Percentiles rank a stretch among this genome's conserved stretches.
Evolutionary conservation across 1,140 invertebrate species (phyloP).

Genomic region (Reticulitermes speratus): DNA sequence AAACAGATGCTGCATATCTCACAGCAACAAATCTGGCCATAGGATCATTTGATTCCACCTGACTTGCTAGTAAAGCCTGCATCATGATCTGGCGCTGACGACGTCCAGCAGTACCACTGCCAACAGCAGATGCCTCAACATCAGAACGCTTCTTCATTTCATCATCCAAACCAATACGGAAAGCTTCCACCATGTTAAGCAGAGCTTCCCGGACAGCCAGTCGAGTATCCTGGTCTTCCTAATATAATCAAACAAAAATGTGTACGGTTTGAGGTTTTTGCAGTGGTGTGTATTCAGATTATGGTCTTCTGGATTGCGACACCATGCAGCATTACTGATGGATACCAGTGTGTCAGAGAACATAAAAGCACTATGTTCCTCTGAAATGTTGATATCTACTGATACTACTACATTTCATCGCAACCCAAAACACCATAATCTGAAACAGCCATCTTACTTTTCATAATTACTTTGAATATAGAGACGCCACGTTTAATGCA

Average conservation of each 20-base stretch:
- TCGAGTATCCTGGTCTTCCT: constrained; percentile 57
- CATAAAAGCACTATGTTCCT: too few relatives aligned
- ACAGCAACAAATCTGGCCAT: constrained; percentile 80
- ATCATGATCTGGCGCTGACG: constrained; percentile 41
- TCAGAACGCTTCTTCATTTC: background rate
- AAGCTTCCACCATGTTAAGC: constrained; percentile 65
- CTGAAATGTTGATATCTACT: too few relatives aligned
- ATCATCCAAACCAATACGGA: constrained; percentile 36
- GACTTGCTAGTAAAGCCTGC: constrained; percentile 57
- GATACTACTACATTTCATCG: too few relatives aligned
- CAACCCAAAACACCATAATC: too few relatives aligned
- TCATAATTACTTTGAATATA: too few relatives aligned
- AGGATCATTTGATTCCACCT: constrained; percentile 64
- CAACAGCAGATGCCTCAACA: background rate
- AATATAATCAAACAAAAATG: background rate
- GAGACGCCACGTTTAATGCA: too few relatives aligned
- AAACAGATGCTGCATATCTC: constrained; percentile 77
- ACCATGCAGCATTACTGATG: too few relatives aligned
- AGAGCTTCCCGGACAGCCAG: constrained; percentile 69
- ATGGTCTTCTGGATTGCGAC: too few relatives aligned
- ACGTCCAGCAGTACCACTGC: background rate
- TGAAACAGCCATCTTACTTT: too few relatives aligned
- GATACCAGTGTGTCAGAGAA: too few relatives aligned
- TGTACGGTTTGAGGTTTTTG: background rate
- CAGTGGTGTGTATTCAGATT: background rate